A percentile compares a stretch with the other conserved stretches of the same genome.
These are phyloP conservation scores for Chymomyza costata DNA, from an alignment of 1,140 invertebrate species.

Conservation along the genomic window DNA sequence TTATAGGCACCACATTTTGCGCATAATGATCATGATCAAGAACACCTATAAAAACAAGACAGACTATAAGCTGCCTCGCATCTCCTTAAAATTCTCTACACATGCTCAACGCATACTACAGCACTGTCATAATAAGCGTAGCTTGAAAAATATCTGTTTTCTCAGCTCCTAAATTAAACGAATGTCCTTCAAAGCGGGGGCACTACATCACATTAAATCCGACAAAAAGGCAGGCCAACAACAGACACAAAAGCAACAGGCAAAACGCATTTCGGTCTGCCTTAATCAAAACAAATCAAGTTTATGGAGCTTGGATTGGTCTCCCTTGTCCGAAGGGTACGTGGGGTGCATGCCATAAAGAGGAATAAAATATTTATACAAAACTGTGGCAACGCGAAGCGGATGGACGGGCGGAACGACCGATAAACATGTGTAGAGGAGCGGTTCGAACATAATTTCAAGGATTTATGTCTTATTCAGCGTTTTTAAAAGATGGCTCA, in stretches of 20 bases:
- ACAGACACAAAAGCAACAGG: conserved; percentile 7
- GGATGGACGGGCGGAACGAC: not conserved
- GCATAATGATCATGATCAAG: too few relatives aligned
- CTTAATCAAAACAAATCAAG: conserved; percentile 56
- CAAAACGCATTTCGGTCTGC: conserved; percentile 30
- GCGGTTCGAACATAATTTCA: conserved; percentile 41
- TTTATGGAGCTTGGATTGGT: conserved; percentile 1
- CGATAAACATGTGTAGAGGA: conserved; percentile 26
- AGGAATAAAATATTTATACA: conserved; percentile 32
- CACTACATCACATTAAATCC: conserved; percentile 32
- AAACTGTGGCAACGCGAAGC: conserved; percentile 8
- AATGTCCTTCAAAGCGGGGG: conserved; percentile 47
- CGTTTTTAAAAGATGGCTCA: conserved; percentile 21
- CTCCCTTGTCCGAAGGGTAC: not conserved
- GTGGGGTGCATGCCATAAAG: conserved; percentile 7
- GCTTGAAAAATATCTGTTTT: conserved; percentile 48
- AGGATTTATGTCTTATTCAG: conserved; percentile 58
- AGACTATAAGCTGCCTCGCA: too few relatives aligned
- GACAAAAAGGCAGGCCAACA: conserved; percentile 7
- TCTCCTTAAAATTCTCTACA: too few relatives aligned
- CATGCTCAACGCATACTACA: too few relatives aligned
- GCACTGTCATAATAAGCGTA: conserved; percentile 39
- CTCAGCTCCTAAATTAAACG: conserved; percentile 52
- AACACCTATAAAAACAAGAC: too few relatives aligned
- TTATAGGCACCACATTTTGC: too few relatives aligned